Percentiles rank a stretch among this genome's conserved stretches.
Evolutionary conservation across 2,113 vertebrate species (phyloP).

Genomic region (Arenaria interpres): DNA sequence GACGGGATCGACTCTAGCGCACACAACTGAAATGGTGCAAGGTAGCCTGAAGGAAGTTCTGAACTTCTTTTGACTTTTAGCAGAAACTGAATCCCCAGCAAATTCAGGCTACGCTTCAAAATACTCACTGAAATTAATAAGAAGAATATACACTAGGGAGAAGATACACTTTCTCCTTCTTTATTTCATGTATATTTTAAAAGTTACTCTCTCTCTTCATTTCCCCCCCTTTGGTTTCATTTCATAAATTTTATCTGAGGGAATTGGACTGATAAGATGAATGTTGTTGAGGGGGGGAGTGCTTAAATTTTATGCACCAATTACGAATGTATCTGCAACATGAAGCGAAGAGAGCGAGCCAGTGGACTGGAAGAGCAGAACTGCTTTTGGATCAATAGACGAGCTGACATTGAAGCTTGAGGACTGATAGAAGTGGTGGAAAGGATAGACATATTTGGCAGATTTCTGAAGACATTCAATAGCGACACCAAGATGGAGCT

Average conservation of each 20-base stretch:
- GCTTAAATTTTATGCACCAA: slow-evolving; percentile 1
- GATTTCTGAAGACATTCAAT: slow-evolving; percentile 62
- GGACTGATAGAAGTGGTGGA: slow-evolving; percentile 42
- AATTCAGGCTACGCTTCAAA: neutral
- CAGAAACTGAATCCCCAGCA: neutral
- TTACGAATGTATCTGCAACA: neutral
- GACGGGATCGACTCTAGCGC: neutral
- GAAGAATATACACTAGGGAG: neutral
- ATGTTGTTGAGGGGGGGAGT: neutral
- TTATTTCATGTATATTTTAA: neutral
- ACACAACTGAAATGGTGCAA: neutral
- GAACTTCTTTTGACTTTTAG: neutral
- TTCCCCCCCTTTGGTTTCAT: neutral
- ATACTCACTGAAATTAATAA: neutral
- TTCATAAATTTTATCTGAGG: neutral
- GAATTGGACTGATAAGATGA: neutral
- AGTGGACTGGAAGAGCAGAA: slow-evolving; percentile 59
- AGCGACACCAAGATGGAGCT: slow-evolving; percentile 24
- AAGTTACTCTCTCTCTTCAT: neutral
- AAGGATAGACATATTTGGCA: slow-evolving; percentile 51
- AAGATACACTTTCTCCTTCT: neutral
- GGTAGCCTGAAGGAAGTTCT: neutral
- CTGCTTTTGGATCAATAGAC: slow-evolving; percentile 57
- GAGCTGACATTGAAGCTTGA: slow-evolving; percentile 57
- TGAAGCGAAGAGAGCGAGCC: neutral